These are phyloP conservation scores for Acipenser transmontanus DNA, from an alignment of 2,797 vertebrate species.

Conservation along the genomic window DNA sequence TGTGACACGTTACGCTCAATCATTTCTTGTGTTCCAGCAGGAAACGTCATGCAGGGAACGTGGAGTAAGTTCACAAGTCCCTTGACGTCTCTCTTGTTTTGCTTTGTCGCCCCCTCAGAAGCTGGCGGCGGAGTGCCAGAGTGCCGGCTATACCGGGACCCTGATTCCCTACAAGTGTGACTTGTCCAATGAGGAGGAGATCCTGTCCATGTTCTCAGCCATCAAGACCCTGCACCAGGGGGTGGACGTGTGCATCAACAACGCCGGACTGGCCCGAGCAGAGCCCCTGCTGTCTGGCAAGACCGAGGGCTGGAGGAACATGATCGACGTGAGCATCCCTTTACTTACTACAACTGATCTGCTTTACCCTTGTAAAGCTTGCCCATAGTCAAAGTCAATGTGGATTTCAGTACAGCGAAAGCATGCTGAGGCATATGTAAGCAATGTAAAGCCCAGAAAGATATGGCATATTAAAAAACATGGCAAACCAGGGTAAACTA, in stretches of 20 bases:
- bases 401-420: too few species aligned
- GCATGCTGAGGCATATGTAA: too few species aligned
- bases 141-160: conserved; percentile 80
- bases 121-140: conserved; percentile 88
- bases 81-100: conserved; percentile 1
- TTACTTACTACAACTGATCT: too few species aligned
- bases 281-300: conserved; percentile 82
- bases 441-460: too few species aligned
- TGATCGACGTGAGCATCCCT: conserved; percentile 78
- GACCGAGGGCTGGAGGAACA: conserved; percentile 86
- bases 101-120: conserved; percentile 57
- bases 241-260: conserved; percentile 93
- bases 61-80: too few species aligned
- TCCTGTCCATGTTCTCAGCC: conserved; percentile 94
- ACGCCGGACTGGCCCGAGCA: conserved; percentile 79
- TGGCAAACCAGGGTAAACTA: too few species aligned
- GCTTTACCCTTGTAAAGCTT: too few species aligned
- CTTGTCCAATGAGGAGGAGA: conserved; percentile 89
- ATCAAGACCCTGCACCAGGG: conserved; percentile 83
- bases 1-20: too few species aligned
- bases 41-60: too few species aligned
- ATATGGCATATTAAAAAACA: too few species aligned
- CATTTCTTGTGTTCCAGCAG: too few species aligned
- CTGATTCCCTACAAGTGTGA: conserved; percentile 92
- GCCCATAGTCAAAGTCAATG: too few species aligned